Evolutionary conservation across 2,888 invertebrate species (phyloP).

Genomic region (Drosophila mayaguana): DNA sequence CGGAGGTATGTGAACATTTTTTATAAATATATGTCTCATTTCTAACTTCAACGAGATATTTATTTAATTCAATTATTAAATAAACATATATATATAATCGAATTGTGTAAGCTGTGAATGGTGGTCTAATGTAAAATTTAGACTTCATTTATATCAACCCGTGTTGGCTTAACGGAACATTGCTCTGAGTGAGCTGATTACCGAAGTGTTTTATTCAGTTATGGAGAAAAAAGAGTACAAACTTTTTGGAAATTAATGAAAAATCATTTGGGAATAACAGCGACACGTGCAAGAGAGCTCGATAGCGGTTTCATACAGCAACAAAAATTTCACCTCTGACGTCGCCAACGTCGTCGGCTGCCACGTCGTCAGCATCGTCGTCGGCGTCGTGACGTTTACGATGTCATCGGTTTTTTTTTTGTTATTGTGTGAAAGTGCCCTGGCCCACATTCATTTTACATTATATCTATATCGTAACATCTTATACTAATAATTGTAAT

Average conservation of each 20-base stretch:
- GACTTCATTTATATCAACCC: neutral
- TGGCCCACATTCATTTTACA: slow-evolving; percentile 1
- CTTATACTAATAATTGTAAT: slow-evolving; percentile 6
- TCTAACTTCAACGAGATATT: slow-evolving; percentile 12
- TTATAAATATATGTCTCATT: neutral
- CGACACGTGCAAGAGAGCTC: neutral
- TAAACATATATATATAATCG: neutral
- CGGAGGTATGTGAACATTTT: slow-evolving; percentile 58
- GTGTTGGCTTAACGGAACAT: neutral
- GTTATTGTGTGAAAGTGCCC: slow-evolving; percentile 58
- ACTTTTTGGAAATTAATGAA: neutral
- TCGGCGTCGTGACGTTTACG: slow-evolving; percentile 33
- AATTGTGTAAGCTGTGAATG: neutral
- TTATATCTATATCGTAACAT: slow-evolving; percentile 15
- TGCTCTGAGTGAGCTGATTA: neutral
- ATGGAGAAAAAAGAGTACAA: neutral
- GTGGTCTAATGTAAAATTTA: too few relatives aligned
- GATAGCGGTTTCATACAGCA: neutral
- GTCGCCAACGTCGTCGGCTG: slow-evolving; percentile 51
- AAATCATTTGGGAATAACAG: neutral
- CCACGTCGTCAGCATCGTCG: slow-evolving; percentile 71
- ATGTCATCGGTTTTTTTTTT: slow-evolving; percentile 25
- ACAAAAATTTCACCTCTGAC: slow-evolving; percentile 60
- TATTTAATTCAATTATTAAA: slow-evolving; percentile 13
- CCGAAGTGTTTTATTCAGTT: neutral